These are phyloP conservation scores for Arnoldichthys spilopterus DNA, from an alignment of 2,797 vertebrate genomes.

Conservation along the genomic window DNA sequence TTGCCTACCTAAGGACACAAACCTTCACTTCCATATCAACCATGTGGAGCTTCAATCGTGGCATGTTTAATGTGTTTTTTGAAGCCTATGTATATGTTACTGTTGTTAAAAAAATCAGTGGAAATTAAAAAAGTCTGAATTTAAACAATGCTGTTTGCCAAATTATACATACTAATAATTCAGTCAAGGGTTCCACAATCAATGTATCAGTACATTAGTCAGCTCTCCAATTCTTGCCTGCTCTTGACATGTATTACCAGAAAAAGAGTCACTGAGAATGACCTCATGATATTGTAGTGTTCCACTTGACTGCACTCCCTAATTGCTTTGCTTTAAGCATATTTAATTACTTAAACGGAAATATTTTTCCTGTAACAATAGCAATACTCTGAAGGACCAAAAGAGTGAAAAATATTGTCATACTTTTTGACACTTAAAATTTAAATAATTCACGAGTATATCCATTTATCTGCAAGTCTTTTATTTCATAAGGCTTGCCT, in stretches of 20 bases:
- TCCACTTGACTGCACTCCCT: background rate
- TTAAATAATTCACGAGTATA: background rate
- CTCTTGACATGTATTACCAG: background rate
- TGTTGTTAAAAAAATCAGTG: too few relatives aligned
- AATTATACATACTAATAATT: too few relatives aligned
- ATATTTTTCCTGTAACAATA: background rate
- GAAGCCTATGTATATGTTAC: too few relatives aligned
- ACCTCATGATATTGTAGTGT: background rate
- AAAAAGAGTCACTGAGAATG: background rate
- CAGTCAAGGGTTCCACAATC: background rate
- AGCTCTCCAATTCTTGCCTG: background rate
- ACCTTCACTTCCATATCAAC: too few relatives aligned
- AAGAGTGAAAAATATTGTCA: background rate
- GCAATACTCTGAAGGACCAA: background rate
- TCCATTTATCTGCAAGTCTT: background rate
- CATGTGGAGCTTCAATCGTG: too few relatives aligned
- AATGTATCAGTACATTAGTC: background rate
- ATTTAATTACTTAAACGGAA: constrained; percentile 6
- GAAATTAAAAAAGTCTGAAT: background rate
- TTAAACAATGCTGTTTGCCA: background rate
- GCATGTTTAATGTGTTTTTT: too few relatives aligned
- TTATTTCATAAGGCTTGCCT: constrained; percentile 6
- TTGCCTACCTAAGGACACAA: too few relatives aligned
- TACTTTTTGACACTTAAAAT: constrained; percentile 1
- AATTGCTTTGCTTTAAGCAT: background rate